Conservation (phyloP, 2,797 vertebrate species). For the Tiaroga cobitis region DNA sequence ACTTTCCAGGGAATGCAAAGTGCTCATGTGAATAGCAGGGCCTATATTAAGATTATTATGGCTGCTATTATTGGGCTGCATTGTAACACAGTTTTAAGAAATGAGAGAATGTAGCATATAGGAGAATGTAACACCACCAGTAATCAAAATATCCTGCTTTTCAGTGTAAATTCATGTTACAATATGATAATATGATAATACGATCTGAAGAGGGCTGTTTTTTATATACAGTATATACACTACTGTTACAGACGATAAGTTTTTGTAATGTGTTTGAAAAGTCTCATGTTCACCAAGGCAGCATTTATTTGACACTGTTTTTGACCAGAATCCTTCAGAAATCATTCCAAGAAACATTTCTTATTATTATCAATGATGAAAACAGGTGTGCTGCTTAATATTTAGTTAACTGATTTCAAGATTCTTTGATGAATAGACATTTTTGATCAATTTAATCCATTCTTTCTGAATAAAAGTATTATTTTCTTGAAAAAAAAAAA, state of each 20-base stretch:
- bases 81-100: slow-evolving; percentile 14
- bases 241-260: neutral
- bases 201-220: neutral
- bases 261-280: neutral
- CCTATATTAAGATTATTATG: slow-evolving; percentile 2
- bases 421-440: neutral
- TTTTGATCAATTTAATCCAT: neutral
- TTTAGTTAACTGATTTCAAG: neutral
- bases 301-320: neutral
- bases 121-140: neutral
- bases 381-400: neutral
- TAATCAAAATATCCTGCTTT: neutral
- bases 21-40: slow-evolving; percentile 6
- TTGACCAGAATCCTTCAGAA: neutral
- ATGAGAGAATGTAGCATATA: neutral
- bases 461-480: neutral
- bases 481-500: neutral
- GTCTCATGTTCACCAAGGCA: neutral
- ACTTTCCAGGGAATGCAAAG: slow-evolving; percentile 11
- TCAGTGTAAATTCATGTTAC: neutral
- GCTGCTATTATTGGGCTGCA: neutral
- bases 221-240: neutral
- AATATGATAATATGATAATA: too few species aligned
- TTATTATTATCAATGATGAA: neutral
- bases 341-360: neutral